Percentiles rank a stretch among this genome's conserved stretches.
Conservation (phyloP, 2,888 invertebrate species). For the Rhagonycha fulva region DNA sequence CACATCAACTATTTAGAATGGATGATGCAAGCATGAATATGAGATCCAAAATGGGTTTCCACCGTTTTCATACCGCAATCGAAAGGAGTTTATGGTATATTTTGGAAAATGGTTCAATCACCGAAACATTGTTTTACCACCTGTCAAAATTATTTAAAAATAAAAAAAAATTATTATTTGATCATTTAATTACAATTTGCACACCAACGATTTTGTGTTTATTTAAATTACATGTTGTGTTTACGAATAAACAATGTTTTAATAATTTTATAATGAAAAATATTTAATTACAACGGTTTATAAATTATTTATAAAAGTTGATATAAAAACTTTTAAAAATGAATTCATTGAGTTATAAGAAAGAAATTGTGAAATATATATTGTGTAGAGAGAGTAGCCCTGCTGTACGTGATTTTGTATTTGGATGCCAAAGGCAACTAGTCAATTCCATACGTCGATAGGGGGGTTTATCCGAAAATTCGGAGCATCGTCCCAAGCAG, state of each 20-base stretch:
- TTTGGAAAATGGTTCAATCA: neutral
- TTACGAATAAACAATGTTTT: neutral
- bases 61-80: neutral
- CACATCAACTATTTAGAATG: neutral
- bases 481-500: conserved; percentile 15
- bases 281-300: neutral
- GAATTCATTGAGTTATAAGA: neutral
- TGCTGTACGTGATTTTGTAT: conserved; percentile 20
- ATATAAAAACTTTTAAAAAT: neutral
- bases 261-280: neutral
- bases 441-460: conserved; percentile 20
- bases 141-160: neutral
- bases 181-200: neutral
- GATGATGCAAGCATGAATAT: neutral
- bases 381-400: neutral
- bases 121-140: neutral
- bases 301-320: neutral
- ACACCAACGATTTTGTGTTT: neutral
- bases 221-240: neutral
- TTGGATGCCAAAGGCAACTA: conserved; percentile 19
- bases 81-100: neutral
- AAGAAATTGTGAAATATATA: neutral
- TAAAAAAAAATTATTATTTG: neutral
- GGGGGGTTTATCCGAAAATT: conserved; percentile 19
- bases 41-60: neutral